These are phyloP conservation scores for Sebastes nivosus DNA, from an alignment of 2,797 vertebrate genomes.

Conservation along the genomic window DNA sequence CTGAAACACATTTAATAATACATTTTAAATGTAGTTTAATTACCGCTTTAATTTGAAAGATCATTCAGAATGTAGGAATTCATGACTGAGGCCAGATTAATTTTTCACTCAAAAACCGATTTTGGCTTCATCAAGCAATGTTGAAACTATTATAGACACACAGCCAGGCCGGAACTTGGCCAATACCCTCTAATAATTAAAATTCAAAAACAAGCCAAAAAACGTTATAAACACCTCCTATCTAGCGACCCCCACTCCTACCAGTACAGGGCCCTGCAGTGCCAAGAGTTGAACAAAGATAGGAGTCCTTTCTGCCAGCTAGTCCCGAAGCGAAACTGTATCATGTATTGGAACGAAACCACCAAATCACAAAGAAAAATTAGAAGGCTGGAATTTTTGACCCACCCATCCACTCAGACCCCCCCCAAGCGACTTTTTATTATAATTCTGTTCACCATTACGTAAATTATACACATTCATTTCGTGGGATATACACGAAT, in stretches of 20 bases:
- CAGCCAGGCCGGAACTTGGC: not conserved
- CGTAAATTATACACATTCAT: too few relatives aligned
- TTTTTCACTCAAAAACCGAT: too few relatives aligned
- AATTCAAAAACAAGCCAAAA: not conserved
- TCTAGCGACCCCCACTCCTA: not conserved
- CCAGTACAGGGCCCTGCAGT: not conserved
- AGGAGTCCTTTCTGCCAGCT: not conserved
- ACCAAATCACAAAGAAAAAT: not conserved
- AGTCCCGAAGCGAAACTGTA: not conserved
- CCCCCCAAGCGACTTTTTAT: fast-evolving
- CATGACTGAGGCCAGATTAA: too few relatives aligned
- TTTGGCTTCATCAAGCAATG: too few relatives aligned
- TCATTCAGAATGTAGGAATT: not conserved
- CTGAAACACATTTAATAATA: not conserved
- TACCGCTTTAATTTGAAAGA: not conserved
- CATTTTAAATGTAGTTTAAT: not conserved
- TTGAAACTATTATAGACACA: too few relatives aligned
- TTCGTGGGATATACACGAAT: too few relatives aligned
- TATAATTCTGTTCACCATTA: too few relatives aligned
- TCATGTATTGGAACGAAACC: not conserved
- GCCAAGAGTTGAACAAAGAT: not conserved
- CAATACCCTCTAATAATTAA: not conserved
- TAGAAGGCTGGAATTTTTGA: too few relatives aligned
- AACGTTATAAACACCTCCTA: not conserved
- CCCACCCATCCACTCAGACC: too few relatives aligned